Conservation (phyloP, 2,888 invertebrate genomes). For the Parnassius mnemosyne region DNA sequence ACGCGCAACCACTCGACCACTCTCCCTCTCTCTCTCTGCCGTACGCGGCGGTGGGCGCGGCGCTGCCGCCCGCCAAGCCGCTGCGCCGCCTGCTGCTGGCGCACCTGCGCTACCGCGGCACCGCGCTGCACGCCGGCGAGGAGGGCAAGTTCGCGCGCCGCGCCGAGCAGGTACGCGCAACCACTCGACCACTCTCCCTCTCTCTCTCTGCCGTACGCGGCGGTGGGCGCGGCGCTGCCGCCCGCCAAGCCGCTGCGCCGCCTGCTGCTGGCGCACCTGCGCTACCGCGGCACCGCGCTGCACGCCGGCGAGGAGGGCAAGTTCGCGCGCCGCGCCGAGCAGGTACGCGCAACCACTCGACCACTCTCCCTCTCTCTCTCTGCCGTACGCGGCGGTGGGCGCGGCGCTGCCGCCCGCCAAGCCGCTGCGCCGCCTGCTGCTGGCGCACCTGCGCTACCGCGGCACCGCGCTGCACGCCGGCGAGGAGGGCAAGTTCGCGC, state of each 20-base stretch:
- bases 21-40: constrained; percentile 81
- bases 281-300: constrained; percentile 92
- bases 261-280: constrained; percentile 93
- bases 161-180: constrained; percentile 85
- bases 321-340: constrained; percentile 95
- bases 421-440: constrained; percentile 90
- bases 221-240: constrained; percentile 86
- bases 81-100: constrained; percentile 92
- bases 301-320: constrained; percentile 94
- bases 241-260: constrained; percentile 92
- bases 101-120: constrained; percentile 93
- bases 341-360: constrained; percentile 59
- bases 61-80: constrained; percentile 92
- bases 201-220: constrained; percentile 81
- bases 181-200: not conserved
- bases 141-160: constrained; percentile 97
- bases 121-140: constrained; percentile 90
- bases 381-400: constrained; percentile 81
- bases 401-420: constrained; percentile 93
- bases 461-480: constrained; percentile 91
- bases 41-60: constrained; percentile 80
- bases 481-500: constrained; percentile 96
- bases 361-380: constrained; percentile 26
- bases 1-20: constrained; percentile 19
- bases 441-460: constrained; percentile 93